Conservation (phyloP, 2,797 vertebrate genomes). For the Anguilla anguilla region DNA sequence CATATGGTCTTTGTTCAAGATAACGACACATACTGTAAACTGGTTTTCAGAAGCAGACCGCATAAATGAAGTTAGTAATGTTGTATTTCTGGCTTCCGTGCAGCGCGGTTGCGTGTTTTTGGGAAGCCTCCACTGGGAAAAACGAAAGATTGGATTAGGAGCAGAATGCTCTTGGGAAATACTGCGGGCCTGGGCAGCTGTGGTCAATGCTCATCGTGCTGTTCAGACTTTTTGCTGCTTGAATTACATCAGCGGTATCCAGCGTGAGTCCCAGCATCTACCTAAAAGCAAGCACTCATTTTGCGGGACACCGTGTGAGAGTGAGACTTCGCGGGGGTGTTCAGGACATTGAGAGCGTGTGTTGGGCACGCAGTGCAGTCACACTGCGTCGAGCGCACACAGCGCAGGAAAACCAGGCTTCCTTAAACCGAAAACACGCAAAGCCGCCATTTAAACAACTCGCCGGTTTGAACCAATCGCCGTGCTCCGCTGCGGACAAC, state of each 20-base stretch:
- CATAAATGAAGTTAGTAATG: not conserved
- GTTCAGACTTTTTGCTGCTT: not conserved
- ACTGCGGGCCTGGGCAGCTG: slow-evolving; percentile 32
- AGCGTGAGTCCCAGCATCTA: not conserved
- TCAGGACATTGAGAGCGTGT: not conserved
- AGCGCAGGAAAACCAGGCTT: no score
- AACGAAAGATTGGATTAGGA: not conserved
- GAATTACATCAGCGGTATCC: not conserved
- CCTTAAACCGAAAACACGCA: no score
- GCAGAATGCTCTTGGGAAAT: slow-evolving; percentile 36
- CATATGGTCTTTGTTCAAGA: not conserved
- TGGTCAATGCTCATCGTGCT: not conserved
- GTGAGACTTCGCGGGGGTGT: not conserved
- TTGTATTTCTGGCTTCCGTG: not conserved
- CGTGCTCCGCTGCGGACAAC: no score
- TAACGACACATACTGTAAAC: not conserved
- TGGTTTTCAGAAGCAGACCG: not conserved
- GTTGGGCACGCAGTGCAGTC: not conserved
- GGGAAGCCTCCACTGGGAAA: not conserved
- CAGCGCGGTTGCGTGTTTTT: not conserved
- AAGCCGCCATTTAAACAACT: no score
- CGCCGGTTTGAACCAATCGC: no score
- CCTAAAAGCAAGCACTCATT: not conserved
- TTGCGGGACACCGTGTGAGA: not conserved
- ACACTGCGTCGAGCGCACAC: not conserved